Base-by-base conservation (phyloP, 2,888 invertebrate genomes). In the Meloe dianella region DNA sequence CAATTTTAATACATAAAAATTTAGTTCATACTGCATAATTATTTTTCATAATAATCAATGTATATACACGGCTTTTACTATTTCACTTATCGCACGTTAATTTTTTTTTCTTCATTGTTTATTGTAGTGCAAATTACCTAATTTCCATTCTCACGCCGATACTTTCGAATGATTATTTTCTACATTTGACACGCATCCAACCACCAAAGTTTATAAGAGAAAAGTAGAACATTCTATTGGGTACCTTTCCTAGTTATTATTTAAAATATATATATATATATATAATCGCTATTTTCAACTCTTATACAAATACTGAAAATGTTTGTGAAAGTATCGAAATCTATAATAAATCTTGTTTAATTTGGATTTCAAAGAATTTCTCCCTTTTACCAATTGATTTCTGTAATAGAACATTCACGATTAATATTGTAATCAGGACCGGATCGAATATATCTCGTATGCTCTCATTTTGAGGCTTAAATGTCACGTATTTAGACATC, bases 111-210 rank as follows among this genome's bases (percentile, higher is more conserved):
- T 24, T 59, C 32, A 59, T 59, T 59, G 59, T 59, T 59, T 59
- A 59, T 38, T 38, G 59, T 32, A 35, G 30, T 38, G 59, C 32
- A 30, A 32, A 59, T 59, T 59, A 59, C 59, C 59, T 38, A 59
- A 59, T 59, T 59, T 59, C 59, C 59, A 59, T 38, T 59, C 59
- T 59, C 51, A 51, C 59, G 59, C 30, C 22, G 59, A 51, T 59
- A 59, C 59, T 59, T 59, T 59, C 59, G 24, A 59, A 59, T 59
- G 59, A 38, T 22, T 38, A 38, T 35, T 59, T 59, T 51, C 51
- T 51, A 51, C 22, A 51, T 24, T 51, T 51, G 22, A 51, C 22
- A 47, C 47, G 47, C 47, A 47, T 47, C 47, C 24, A 51, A 51
- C 51, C 24, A 51, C 51, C 24, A 51, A 51, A 51, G 51, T 24